Base-by-base conservation (phyloP, 2,113 vertebrate genomes). In the Entomyzon cyanotis region DNA sequence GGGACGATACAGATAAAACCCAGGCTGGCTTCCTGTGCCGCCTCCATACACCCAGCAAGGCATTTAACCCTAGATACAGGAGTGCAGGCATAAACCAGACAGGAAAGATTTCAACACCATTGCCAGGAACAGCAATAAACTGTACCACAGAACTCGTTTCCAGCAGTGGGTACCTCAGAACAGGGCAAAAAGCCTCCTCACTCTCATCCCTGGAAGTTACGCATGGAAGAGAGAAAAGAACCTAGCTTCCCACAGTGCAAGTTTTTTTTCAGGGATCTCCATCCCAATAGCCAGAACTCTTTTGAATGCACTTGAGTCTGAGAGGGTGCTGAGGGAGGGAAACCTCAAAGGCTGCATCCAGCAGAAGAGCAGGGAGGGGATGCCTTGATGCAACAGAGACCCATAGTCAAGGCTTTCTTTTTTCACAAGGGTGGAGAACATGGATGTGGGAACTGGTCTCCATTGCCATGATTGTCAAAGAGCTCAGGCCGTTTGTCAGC, bases 391-490 rank as follows among this genome's bases (percentile, higher is more conserved):
- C 56, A 74, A 1, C 23, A 47, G 22, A 5, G 0, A 87, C 59
- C 24, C 31, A 27, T 8, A 16, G 35, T 16, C n/a, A 81, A 64
- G 39, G 16, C 76, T 76, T 64, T 31, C 11, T 70, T 87, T 89
- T 44, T 62, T 7, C 39, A 12, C 11, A 15, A 67, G 47, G 18
- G 24, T 28, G 71, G 20, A 46, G 58, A 92, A 19, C 1, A 0
- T 15, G 46, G 31, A 37, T 69, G 30, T 69, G 46, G 53, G 64
- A 82, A 53, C 33, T 5, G 1, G 49, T 69, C 37, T 21, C 44
- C 20, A 28, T 50, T 73, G 70, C 8, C 30, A 41, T 0, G 1
- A 27, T 0, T 11, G 1, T 71, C 79, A 83, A 5, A 55, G 7
- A 68, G 22, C 37, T 69, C 28, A 14, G 46, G n/a, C n/a, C 65